These are phyloP conservation scores for Tenthredo scrophulariae DNA, from an alignment of 2,888 invertebrate species.

Conservation along the genomic window DNA sequence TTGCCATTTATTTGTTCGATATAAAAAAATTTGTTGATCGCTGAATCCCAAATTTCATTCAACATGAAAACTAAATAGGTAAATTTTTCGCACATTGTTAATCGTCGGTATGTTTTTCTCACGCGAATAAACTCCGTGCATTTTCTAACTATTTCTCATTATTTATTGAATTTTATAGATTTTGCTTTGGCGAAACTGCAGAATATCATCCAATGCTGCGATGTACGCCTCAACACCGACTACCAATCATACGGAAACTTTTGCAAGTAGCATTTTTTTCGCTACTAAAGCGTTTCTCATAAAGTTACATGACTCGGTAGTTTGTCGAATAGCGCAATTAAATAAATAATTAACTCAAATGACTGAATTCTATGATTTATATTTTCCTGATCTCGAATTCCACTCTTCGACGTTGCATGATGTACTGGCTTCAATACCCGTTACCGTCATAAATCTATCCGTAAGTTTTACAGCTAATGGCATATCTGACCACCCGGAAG, in stretches of 20 bases:
- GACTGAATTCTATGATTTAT: background rate
- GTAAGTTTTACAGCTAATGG: background rate
- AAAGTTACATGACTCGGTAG: background rate
- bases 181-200: background rate
- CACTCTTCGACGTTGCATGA: background rate
- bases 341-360: background rate
- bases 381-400: background rate
- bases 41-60: background rate
- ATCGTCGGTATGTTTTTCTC: background rate
- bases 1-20: too few species aligned
- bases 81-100: background rate
- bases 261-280: background rate
- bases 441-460: background rate
- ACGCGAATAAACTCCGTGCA: background rate
- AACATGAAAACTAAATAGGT: background rate
- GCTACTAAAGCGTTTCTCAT: background rate
- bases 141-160: background rate
- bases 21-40: background rate
- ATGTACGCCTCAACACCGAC: background rate
- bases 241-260: background rate
- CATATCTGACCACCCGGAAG: constrained; percentile 25
- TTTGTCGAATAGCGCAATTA: background rate
- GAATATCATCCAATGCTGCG: background rate
- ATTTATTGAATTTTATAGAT: background rate
- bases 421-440: background rate